Conservation (phyloP, 2,113 vertebrate species). For the Colius striatus region DNA sequence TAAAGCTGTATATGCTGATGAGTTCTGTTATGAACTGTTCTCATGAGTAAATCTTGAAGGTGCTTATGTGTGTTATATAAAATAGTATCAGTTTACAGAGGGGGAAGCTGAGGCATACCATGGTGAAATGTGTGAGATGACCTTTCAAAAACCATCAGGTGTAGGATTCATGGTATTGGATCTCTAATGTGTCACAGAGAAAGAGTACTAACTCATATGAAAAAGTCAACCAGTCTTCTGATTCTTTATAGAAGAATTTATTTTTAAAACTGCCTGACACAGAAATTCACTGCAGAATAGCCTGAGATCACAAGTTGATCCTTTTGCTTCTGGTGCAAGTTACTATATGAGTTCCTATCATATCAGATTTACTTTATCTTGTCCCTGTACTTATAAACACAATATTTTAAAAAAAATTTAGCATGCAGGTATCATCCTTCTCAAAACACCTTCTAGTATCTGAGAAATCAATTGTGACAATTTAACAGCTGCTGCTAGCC, state of each 20-base stretch:
- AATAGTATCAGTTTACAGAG: background rate
- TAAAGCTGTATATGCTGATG: background rate
- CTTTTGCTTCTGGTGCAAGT: constrained; percentile 28
- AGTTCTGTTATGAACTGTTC: background rate
- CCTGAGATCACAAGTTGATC: constrained; percentile 17
- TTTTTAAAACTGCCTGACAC: background rate
- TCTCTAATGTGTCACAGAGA: background rate
- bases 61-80: background rate
- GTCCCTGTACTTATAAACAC: constrained; percentile 43
- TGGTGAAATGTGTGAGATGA: background rate
- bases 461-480: background rate
- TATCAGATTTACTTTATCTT: constrained; percentile 20
- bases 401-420: constrained; percentile 34
- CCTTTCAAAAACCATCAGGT: too few relatives aligned
- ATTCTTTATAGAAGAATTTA: background rate
- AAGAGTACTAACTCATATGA: background rate
- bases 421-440: constrained; percentile 21
- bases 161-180: background rate
- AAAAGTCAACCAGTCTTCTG: background rate
- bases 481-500: background rate
- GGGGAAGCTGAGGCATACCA: background rate
- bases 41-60: background rate
- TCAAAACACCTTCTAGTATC: constrained; percentile 5
- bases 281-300: background rate
- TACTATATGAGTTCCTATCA: constrained; percentile 7